These are phyloP conservation scores for Mixornis gularis DNA, from an alignment of 2,113 vertebrate species.

Conservation along the genomic window DNA sequence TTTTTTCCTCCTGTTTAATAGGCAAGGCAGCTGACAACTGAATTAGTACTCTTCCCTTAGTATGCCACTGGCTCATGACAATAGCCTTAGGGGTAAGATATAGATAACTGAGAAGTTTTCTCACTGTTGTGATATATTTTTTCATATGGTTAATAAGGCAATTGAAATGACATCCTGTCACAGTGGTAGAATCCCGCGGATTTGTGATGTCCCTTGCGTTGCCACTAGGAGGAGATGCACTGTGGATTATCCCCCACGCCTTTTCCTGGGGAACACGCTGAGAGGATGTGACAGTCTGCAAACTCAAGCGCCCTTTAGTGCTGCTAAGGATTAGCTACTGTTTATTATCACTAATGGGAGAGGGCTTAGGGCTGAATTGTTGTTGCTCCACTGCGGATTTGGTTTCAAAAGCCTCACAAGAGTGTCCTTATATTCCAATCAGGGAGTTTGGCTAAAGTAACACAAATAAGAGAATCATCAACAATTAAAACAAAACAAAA, in stretches of 20 bases:
- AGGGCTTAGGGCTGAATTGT: constrained; percentile 10
- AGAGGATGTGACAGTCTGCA: neutral
- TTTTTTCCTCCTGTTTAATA: constrained; percentile 81
- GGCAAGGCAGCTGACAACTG: constrained; percentile 93
- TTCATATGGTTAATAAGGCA: constrained; percentile 90
- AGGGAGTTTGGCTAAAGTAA: neutral
- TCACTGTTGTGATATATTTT: constrained; percentile 87
- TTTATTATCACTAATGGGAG: constrained; percentile 43
- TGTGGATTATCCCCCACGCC: neutral
- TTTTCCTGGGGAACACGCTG: neutral
- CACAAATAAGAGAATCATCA: neutral
- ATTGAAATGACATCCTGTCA: constrained; percentile 98
- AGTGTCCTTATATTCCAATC: neutral
- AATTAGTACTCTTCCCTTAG: constrained; percentile 89
- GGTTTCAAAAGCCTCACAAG: neutral
- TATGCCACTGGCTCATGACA: constrained; percentile 93
- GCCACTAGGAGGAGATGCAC: constrained; percentile 74
- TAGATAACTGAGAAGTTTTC: constrained; percentile 87
- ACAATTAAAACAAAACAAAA: neutral
- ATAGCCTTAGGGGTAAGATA: constrained; percentile 97
- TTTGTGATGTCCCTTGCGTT: constrained; percentile 60
- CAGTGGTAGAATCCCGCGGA: constrained; percentile 30
- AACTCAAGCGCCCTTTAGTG: neutral
- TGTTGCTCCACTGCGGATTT: constrained; percentile 7
- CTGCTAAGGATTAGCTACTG: constrained; percentile 39